Base-by-base conservation (phyloP, 2,888 invertebrate species). In the Sericinus montela region DNA sequence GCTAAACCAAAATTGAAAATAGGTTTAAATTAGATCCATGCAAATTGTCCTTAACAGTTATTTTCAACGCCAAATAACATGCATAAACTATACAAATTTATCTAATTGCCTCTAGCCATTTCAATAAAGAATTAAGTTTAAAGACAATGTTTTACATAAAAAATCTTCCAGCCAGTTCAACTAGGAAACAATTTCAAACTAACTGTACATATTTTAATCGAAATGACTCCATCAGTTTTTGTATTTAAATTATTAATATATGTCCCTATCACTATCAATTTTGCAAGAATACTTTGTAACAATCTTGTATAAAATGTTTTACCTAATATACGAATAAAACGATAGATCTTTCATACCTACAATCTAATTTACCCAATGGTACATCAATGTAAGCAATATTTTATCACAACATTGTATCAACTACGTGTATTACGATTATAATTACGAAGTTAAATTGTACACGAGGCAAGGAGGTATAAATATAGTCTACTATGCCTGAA, bases 381-480 rank as follows among this genome's bases (percentile, higher is more conserved):
- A 77, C 75, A 68, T 65, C 69, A 77, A 75, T 72, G 62, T 81
- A 79, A 81, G 73, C 76, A 80, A 81, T 80, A 75, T 45, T 45
- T 40, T 74, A 74, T 73, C 68, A 60, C 58, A 58, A 65, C 69
- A 59, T 65, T 74, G 59, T 73, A 75, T 73, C 61, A 56, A 65
- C 67, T 72, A 66, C 62, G 71, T 75, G 69, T 63, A 69, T 69
- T 63, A 69, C 76, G 73, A 75, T 67, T 66, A 67, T 66, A 59
- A 58, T 62, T 60, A 62, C 72, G 75, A 72, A 75, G 69, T 72
- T 76, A 67, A 66, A 65, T 65, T 72, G 65, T 72, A 70, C 65
- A 68, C 67, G 63, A 69, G 67, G 57, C 74, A 67, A 69, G 56
- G 67, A 71, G 66, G 62, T 57, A 60, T 34, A 13, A 62, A 56